Percentiles rank a stretch among this genome's conserved stretches.
Evolutionary conservation across 2,888 invertebrate species (phyloP).

Genomic region (Neoaliturus tenellus): DNA sequence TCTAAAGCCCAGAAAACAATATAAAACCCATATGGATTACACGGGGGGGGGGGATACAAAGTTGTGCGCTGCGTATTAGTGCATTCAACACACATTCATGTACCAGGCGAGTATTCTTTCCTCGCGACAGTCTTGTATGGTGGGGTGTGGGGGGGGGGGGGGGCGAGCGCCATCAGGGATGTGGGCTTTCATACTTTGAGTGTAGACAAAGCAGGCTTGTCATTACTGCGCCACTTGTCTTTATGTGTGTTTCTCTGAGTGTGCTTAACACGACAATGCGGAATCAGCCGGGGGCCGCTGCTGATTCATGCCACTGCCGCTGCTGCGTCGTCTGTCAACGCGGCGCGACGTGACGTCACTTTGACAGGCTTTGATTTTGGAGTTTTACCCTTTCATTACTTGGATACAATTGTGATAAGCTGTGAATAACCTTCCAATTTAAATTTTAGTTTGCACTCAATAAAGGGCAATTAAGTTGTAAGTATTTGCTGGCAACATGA

Average conservation of each 20-base stretch:
- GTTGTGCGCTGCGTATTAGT: no score
- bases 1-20: no score
- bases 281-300: neutral
- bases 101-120: neutral
- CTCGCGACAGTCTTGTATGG: neutral
- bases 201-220: slow-evolving; percentile 48
- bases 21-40: no score
- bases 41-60: no score
- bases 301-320: neutral
- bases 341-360: neutral
- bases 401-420: no score
- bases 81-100: no score
- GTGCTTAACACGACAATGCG: slow-evolving; percentile 38
- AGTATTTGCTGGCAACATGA: no score
- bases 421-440: no score
- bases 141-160: neutral
- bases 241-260: slow-evolving; percentile 44
- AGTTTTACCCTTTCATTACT: no score
- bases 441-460: no score
- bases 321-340: no score
- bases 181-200: slow-evolving; percentile 51
- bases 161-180: slow-evolving; percentile 24
- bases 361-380: neutral
- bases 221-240: slow-evolving; percentile 49
- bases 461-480: no score